Percentiles rank a stretch among this genome's conserved stretches.
These are phyloP conservation scores for Archips xylosteana DNA, from an alignment of 2,888 invertebrate species.

Conservation along the genomic window DNA sequence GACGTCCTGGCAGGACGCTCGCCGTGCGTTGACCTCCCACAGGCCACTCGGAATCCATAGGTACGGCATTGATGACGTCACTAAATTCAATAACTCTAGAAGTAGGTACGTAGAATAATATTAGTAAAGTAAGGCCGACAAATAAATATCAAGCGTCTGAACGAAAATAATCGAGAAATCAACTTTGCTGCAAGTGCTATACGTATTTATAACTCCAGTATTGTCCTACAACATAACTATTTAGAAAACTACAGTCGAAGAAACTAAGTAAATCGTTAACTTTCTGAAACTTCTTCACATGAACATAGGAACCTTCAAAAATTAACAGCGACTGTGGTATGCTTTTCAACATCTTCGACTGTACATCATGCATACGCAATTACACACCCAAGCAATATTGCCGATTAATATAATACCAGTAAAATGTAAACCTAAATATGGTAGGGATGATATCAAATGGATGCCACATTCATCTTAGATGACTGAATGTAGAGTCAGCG, in stretches of 20 bases:
- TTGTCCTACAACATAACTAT: no score
- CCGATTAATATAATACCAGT: background rate
- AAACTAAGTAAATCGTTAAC: no score
- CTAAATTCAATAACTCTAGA: slow-evolving; percentile 11
- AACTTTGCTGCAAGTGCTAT: no score
- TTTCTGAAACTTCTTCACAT: no score
- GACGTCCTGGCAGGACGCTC: slow-evolving; percentile 77
- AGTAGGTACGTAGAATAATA: slow-evolving; percentile 5
- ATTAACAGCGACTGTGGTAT: no score
- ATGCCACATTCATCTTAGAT: background rate
- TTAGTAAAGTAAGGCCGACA: background rate
- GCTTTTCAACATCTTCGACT: background rate
- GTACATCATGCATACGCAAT: background rate
- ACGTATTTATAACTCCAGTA: no score
- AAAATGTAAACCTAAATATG: background rate
- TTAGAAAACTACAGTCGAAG: no score
- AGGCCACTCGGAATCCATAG: slow-evolving; percentile 36
- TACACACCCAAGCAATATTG: no score
- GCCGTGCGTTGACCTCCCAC: slow-evolving; percentile 69
- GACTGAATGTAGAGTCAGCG: background rate
- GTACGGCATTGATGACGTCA: slow-evolving; percentile 27
- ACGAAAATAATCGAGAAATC: no score
- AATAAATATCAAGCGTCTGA: background rate
- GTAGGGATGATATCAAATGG: background rate
- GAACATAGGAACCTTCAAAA: background rate